Evolutionary conservation across 2,888 invertebrate species (phyloP).

Genomic region (Amphiduros pacificus): DNA sequence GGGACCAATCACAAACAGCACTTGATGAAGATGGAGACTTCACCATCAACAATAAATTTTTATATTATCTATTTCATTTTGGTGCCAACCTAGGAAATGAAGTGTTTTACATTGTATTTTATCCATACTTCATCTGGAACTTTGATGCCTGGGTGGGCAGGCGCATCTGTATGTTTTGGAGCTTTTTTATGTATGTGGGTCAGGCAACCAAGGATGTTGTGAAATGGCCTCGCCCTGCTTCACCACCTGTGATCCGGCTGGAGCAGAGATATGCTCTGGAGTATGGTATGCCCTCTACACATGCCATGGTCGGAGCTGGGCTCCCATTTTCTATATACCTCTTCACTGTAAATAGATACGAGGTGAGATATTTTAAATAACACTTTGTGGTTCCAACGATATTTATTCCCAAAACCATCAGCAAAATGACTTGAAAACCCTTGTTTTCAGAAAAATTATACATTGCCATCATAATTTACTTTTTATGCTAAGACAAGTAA

Average conservation of each 20-base stretch:
- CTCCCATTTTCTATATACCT: constrained; percentile 84
- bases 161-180: constrained; percentile 66
- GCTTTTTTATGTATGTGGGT: constrained; percentile 54
- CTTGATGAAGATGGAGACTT: too few relatives aligned
- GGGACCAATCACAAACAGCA: too few relatives aligned
- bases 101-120: constrained; percentile 86
- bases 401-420: not conserved
- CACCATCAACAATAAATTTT: constrained; percentile 61
- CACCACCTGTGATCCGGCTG: constrained; percentile 78
- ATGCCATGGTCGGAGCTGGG: constrained; percentile 87
- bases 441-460: too few relatives aligned
- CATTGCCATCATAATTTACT: too few relatives aligned
- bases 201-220: constrained; percentile 88
- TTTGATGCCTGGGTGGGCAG: constrained; percentile 84
- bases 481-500: too few relatives aligned
- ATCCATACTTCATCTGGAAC: constrained; percentile 94
- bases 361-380: constrained; percentile 50
- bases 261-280: constrained; percentile 88
- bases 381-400: too few relatives aligned
- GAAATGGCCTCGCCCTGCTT: constrained; percentile 75
- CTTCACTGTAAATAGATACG: constrained; percentile 79
- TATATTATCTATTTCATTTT: constrained; percentile 82
- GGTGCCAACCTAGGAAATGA: constrained; percentile 89
- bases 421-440: too few relatives aligned
- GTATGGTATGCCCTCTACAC: constrained; percentile 94